phyloP scores from a whole-genome alignment of 2,113 vertebrate genomes.

The Oxyruncus cristatus region DNA sequence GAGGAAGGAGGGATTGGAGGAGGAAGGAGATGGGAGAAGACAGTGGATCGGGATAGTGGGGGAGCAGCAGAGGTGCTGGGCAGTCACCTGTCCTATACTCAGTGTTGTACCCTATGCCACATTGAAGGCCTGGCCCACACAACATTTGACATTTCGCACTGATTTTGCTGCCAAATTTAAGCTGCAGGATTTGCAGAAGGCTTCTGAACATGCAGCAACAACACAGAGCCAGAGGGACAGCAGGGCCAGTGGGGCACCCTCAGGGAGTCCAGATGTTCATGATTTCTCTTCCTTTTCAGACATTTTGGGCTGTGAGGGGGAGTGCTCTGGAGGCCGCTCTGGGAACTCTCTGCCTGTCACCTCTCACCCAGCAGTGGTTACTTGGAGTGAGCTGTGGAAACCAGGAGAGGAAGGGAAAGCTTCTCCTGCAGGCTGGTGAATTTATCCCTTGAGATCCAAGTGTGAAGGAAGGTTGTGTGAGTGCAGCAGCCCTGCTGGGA shows the following conservation, averaged over 20 bases:
- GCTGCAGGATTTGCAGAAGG: not conserved
- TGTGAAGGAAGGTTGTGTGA: not conserved
- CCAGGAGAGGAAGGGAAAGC: not conserved
- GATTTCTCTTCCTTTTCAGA: not conserved
- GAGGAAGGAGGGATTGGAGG: not conserved
- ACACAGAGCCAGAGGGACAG: not conserved
- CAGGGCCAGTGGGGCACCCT: accelerated
- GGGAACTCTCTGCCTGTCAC: not conserved
- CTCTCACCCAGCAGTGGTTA: not conserved
- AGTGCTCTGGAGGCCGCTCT: not conserved
- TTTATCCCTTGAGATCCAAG: not conserved
- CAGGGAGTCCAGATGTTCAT: not conserved
- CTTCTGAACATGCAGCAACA: not conserved
- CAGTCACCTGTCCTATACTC: accelerated
- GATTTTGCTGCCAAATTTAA: not conserved
- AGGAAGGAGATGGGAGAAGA: not conserved
- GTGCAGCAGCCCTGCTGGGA: not conserved
- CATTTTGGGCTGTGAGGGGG: not conserved
- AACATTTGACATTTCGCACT: not conserved
- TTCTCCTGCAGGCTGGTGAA: not conserved
- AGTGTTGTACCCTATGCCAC: not conserved
- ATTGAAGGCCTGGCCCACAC: not conserved
- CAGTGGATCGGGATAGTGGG: not conserved
- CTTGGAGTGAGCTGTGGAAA: not conserved
- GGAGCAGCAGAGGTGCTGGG: not conserved